phyloP scores from a whole-genome alignment of 2,797 vertebrate species.

The Rhinatrema bivittatum region DNA sequence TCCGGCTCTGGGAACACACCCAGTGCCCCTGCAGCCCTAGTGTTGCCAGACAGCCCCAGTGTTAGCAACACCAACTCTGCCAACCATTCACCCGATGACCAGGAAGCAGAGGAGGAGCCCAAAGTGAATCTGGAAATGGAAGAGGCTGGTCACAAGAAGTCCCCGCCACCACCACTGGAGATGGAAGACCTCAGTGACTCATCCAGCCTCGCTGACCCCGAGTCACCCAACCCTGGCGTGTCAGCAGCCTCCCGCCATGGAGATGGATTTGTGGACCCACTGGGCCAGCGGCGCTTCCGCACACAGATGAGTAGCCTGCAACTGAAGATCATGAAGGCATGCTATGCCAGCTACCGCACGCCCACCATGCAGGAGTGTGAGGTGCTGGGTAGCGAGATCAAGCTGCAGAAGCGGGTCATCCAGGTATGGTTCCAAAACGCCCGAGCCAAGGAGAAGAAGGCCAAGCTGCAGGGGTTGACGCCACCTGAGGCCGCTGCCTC shows the following conservation, averaged over 20 bases:
- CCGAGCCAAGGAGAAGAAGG: constrained; percentile 86
- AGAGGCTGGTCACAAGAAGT: too few relatives aligned
- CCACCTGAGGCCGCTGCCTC: constrained; percentile 6
- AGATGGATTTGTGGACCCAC: constrained; percentile 29
- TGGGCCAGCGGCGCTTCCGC: constrained; percentile 70
- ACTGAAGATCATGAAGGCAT: constrained; percentile 84
- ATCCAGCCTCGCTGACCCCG: constrained; percentile 40
- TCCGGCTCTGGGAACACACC: constrained; percentile 20
- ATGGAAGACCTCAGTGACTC: constrained; percentile 53
- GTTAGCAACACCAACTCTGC: too few relatives aligned
- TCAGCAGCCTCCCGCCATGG: constrained; percentile 75
- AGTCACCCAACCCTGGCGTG: constrained; percentile 39
- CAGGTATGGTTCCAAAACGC: constrained; percentile 96
- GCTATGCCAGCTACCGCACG: constrained; percentile 84
- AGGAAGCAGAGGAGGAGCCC: too few relatives aligned
- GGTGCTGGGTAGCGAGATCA: constrained; percentile 77
- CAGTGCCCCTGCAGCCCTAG: constrained; percentile 33
- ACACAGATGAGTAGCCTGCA: constrained; percentile 86
- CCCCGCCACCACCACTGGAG: too few relatives aligned
- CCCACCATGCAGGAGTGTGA: constrained; percentile 87
- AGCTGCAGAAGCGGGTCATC: constrained; percentile 82
- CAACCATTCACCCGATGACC: too few relatives aligned
- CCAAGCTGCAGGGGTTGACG: constrained; percentile 36
- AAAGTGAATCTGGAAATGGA: too few relatives aligned
- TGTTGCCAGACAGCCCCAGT: too few relatives aligned